phyloP scores from a whole-genome alignment of 2,113 vertebrate genomes.

The Apteryx mantelli region DNA sequence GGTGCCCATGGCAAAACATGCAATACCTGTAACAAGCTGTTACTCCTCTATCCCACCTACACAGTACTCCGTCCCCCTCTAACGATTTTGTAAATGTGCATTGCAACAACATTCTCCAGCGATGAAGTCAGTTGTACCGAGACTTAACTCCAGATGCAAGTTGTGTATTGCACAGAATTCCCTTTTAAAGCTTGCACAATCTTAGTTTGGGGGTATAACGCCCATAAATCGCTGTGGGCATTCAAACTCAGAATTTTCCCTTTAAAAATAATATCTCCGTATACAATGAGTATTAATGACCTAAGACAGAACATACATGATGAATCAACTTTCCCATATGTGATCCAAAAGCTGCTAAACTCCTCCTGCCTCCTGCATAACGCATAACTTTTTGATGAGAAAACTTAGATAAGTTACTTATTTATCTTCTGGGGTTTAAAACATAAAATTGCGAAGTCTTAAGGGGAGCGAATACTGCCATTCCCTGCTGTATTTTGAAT shows the following conservation, averaged over 20 bases:
- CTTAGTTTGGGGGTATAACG: background rate
- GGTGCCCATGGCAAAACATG: background rate
- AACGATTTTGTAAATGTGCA: background rate
- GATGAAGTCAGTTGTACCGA: background rate
- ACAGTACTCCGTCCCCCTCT: background rate
- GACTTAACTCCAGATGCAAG: background rate
- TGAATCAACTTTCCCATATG: background rate
- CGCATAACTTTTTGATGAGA: background rate
- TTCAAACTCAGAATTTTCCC: background rate
- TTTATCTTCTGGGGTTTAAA: background rate
- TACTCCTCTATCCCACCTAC: conserved; percentile 38
- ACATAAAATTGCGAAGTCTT: background rate
- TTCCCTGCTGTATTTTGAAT: background rate
- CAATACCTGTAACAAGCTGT: background rate
- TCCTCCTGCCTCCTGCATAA: background rate
- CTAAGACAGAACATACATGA: background rate
- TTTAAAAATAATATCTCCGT: background rate
- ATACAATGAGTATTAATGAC: background rate
- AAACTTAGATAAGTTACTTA: no score
- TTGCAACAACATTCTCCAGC: background rate
- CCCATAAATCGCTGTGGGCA: background rate
- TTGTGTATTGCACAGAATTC: background rate
- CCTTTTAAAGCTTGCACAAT: background rate
- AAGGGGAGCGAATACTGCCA: background rate
- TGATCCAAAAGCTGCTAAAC: background rate